A percentile compares a stretch with the other conserved stretches of the same genome.
These are phyloP conservation scores for Polypedilum pembai DNA, from an alignment of 1,140 invertebrate genomes.

Conservation along the genomic window DNA sequence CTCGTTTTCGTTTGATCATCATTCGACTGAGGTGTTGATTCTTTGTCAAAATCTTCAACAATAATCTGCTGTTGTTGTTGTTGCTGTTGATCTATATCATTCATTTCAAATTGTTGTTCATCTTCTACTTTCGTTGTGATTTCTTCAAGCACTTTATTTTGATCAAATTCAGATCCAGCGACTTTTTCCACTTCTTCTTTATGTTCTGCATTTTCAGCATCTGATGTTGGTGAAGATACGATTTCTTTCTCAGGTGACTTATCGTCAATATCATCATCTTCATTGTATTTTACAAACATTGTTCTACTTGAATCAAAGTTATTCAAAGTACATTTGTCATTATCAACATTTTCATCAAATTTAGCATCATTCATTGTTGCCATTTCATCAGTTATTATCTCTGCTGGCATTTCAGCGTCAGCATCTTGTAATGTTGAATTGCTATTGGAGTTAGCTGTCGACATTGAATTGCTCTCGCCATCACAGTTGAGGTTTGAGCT, in stretches of 20 bases:
- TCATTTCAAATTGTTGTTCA: neutral
- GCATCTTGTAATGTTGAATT: constrained; percentile 22
- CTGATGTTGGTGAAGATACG: neutral
- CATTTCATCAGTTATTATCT: neutral
- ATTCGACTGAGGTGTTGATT: constrained; percentile 36
- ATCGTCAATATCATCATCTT: constrained; percentile 13
- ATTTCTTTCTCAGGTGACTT: neutral
- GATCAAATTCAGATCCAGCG: neutral
- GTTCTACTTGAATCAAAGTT: constrained; percentile 13
- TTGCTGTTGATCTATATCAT: neutral
- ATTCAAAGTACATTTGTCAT: neutral
- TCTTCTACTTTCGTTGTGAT: neutral
- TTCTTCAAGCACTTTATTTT: neutral
- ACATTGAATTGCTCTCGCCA: neutral
- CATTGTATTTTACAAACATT: neutral
- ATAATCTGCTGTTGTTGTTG: neutral
- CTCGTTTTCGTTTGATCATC: constrained; percentile 34
- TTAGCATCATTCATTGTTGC: neutral
- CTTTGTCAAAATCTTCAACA: constrained; percentile 35
- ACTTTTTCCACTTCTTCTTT: neutral
- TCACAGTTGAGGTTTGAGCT: neutral
- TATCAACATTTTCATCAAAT: neutral
- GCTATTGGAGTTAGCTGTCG: neutral
- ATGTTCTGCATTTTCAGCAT: neutral
- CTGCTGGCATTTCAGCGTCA: neutral